phyloP scores from a whole-genome alignment of 2,888 invertebrate species.

The Cerceris rybyensis region DNA sequence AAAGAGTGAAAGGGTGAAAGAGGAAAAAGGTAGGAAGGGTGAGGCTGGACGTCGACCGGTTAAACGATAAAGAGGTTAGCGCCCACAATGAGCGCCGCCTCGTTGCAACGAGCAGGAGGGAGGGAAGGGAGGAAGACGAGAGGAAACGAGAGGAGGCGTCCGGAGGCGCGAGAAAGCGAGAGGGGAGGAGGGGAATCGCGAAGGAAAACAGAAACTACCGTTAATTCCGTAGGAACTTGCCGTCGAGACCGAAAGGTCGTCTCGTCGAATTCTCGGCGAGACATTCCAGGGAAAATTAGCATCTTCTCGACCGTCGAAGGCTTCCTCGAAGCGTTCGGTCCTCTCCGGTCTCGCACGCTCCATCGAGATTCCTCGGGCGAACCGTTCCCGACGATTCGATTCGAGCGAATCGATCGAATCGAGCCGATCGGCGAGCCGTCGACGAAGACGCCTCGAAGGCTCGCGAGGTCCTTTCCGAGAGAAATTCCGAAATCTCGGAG shows the following conservation, averaged over 20 bases:
- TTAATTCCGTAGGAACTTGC: slow-evolving; percentile 37
- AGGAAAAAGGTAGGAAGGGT: slow-evolving; percentile 20
- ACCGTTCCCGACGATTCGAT: no score
- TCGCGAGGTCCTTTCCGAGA: neutral
- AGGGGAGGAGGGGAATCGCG: slow-evolving; percentile 28
- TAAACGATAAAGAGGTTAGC: slow-evolving; percentile 75
- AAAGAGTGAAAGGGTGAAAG: slow-evolving; percentile 37
- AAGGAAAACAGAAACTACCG: slow-evolving; percentile 51
- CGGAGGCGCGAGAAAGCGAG: slow-evolving; percentile 5
- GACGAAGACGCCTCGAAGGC: no score
- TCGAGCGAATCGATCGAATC: no score
- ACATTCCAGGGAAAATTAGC: neutral
- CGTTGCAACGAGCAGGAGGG: slow-evolving; percentile 25
- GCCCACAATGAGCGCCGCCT: slow-evolving; percentile 71
- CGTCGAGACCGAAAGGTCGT: slow-evolving; percentile 31
- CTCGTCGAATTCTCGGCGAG: slow-evolving; percentile 1
- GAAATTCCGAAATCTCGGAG: slow-evolving; percentile 11
- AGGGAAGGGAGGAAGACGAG: slow-evolving; percentile 16
- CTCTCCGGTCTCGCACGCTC: neutral
- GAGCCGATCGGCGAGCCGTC: no score
- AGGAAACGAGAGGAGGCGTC: neutral
- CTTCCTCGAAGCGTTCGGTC: neutral
- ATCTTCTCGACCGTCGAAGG: neutral
- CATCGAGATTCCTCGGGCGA: neutral
- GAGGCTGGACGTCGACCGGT: slow-evolving; percentile 57